Percentiles rank a stretch among this genome's conserved stretches.
These are phyloP conservation scores for Mus pahari DNA, from an alignment of 2,113 vertebrate genomes.

Conservation along the genomic window DNA sequence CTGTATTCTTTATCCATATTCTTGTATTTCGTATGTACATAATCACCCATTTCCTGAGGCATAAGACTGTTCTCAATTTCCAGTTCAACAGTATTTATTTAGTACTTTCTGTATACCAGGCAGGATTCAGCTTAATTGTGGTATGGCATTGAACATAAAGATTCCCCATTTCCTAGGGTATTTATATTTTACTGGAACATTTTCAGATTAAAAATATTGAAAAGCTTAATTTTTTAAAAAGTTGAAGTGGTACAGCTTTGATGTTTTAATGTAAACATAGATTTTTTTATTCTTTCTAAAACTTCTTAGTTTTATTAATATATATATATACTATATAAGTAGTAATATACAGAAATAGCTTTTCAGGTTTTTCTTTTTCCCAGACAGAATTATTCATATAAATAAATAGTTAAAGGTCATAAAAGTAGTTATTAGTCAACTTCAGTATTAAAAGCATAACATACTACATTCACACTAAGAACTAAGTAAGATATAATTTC, in stretches of 20 bases:
- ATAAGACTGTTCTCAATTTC: neutral
- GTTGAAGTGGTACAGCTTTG: neutral
- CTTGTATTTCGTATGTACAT: neutral
- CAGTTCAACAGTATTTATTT: neutral
- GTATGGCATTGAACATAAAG: neutral
- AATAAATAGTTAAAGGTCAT: conserved; percentile 11
- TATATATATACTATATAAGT: neutral
- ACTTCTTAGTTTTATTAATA: conserved; percentile 28
- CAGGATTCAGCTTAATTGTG: conserved; percentile 15
- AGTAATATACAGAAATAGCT: conserved; percentile 42
- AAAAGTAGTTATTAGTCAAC: conserved; percentile 15
- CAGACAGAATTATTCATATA: conserved; percentile 15
- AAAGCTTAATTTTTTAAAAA: neutral
- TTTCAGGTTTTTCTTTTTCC: conserved; percentile 21
- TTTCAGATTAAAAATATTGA: conserved; percentile 35
- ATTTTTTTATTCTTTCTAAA: conserved; percentile 41
- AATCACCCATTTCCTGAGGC: neutral
- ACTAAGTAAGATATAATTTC: neutral
- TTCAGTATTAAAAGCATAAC: neutral
- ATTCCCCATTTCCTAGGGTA: neutral
- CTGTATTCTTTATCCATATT: neutral
- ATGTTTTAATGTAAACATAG: neutral
- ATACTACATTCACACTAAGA: conserved; percentile 5
- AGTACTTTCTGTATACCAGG: neutral
- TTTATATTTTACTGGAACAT: neutral